Evolutionary conservation across 2,113 vertebrate species (phyloP), one percentile per base, ranked within the genome.

Genomic region (Rhynchopsitta pachyrhyncha): DNA sequence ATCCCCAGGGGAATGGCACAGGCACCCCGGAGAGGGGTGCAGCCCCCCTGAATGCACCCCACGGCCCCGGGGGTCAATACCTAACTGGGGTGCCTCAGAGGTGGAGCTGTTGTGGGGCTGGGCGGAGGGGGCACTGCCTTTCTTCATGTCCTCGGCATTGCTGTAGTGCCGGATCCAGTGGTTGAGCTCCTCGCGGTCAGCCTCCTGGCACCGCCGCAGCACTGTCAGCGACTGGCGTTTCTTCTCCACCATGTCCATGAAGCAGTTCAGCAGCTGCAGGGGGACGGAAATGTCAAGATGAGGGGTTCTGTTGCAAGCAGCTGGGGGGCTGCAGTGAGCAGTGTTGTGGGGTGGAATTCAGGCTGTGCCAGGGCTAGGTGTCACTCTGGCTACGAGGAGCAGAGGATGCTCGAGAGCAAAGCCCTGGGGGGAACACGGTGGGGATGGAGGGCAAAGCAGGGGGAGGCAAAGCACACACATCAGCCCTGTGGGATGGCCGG

Each of bases 241-340:
- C 98, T 99, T 99, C 98, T 99, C 99, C 82, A 99, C 99, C 99
- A 99, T 99, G 97, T 99, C 99, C 99, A 99, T 99, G 95, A 99
- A 99, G 96, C 99, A 99, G 98, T 99, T 99, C 82, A 99, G 98
- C 86, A 99, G 98, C 99, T 42, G 42, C 42, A 42, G 42, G 42
- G 42, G 42, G 42, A 42, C 42, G 42, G 42, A 42, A 42, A 42
- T 42, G 42, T 42, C 42, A 42, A 42, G 16, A 17, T 42, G 42
- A 42, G 16, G 42, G 42, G 42, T 42, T 42, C 42, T 42, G 42
- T 42, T 42, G 42, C 42, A 42, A 42, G 42, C 42, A 42, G 16
- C 42, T 42, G 42, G 42, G 42, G 42, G 42, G 42, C 42, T 42
- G 42, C 42, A 42, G 42, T 42, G 42, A 42, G 42, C 42, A 42